Percentiles rank a stretch among this genome's conserved stretches.
phyloP scores from a whole-genome alignment of 2,797 vertebrate genomes.

The Limosa lapponica region DNA sequence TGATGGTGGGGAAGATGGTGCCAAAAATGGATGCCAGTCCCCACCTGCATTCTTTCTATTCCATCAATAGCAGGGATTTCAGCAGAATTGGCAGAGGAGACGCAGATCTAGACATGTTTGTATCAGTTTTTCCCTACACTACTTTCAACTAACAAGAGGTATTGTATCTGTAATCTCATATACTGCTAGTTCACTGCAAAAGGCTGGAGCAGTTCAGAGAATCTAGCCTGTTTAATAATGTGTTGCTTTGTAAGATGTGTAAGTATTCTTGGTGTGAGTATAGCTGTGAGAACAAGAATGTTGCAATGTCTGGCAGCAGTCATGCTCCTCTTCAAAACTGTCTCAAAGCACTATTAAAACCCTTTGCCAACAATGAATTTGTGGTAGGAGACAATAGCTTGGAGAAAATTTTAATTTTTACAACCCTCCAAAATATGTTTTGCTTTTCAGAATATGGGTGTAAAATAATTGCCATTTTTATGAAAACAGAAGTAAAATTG shows the following conservation, averaged over 20 bases:
- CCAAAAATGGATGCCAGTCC: background rate
- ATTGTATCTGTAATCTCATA: background rate
- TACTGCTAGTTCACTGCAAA: background rate
- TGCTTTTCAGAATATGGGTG: conserved; percentile 6
- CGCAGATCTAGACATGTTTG: background rate
- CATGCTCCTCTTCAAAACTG: background rate
- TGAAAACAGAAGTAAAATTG: conserved; percentile 39
- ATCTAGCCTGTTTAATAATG: background rate
- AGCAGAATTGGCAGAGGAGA: background rate
- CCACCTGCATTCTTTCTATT: background rate
- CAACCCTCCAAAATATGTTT: background rate
- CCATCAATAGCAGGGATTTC: background rate
- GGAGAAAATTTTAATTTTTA: background rate
- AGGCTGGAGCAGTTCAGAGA: background rate
- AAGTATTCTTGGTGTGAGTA: background rate
- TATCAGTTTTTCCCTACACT: background rate
- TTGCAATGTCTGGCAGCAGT: background rate
- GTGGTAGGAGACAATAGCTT: background rate
- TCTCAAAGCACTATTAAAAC: background rate
- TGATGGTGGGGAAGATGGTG: background rate
- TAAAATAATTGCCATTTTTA: conserved; percentile 45
- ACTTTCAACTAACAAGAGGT: background rate
- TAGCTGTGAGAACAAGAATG: background rate
- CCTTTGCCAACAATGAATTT: background rate
- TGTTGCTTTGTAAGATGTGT: background rate